Conservation (phyloP, 2,113 vertebrate species). For the Myodes glareolus region DNA sequence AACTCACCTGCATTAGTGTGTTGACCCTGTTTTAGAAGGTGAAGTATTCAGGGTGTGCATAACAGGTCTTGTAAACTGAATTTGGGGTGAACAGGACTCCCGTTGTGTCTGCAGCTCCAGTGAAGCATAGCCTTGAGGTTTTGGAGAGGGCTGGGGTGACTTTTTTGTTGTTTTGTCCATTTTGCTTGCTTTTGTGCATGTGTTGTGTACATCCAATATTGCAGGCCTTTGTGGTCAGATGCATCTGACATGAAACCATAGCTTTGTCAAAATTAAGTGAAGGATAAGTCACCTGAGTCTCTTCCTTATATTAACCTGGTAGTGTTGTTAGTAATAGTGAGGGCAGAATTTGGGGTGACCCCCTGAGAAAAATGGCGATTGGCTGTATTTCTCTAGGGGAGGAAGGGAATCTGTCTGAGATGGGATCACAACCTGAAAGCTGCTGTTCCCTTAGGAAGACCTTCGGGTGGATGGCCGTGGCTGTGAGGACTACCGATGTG, state of each 20-base stretch:
- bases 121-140: not conserved
- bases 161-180: not conserved
- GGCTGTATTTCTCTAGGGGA: not conserved
- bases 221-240: not conserved
- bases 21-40: not conserved
- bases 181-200: not conserved
- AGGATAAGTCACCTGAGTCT: not conserved
- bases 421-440: not conserved
- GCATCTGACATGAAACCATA: not conserved
- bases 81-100: not conserved
- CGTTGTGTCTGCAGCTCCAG: not conserved
- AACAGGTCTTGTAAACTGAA: not conserved
- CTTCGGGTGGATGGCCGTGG: conserved; percentile 95
- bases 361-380: not conserved
- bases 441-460: conserved; percentile 90
- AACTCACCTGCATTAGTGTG: too few species aligned
- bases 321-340: not conserved
- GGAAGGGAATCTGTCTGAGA: not conserved
- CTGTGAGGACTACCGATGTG: conserved; percentile 96
- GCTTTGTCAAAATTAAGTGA: not conserved
- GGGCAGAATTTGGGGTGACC: not conserved
- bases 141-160: not conserved
- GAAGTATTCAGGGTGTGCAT: not conserved
- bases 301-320: not conserved
- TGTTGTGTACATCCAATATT: not conserved